Evolutionary conservation across 2,113 vertebrate genomes (phyloP).

Genomic region (Delphinapterus leucas): DNA sequence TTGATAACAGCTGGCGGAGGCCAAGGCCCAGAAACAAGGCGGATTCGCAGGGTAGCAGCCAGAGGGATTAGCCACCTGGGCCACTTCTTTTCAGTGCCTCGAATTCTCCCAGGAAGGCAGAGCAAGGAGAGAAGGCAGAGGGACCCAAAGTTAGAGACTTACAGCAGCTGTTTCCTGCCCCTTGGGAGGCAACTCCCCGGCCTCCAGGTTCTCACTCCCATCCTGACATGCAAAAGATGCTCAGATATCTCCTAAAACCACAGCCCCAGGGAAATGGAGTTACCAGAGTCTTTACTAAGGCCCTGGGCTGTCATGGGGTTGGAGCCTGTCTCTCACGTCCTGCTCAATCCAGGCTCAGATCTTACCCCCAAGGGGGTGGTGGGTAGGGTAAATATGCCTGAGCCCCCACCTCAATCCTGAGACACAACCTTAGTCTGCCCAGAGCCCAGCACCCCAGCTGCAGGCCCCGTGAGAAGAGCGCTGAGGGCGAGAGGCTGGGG

Average conservation of each 20-base stretch:
- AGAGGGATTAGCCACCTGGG: not conserved
- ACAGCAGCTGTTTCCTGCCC: not conserved
- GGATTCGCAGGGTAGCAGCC: not conserved
- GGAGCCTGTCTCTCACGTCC: not conserved
- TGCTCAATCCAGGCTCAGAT: not conserved
- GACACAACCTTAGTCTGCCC: not conserved
- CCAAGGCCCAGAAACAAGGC: not conserved
- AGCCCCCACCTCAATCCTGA: not conserved
- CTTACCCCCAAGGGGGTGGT: not conserved
- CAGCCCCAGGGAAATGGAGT: not conserved
- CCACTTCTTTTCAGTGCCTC: accelerated
- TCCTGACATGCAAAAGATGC: not conserved
- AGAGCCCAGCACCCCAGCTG: not conserved
- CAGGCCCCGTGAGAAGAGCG: not conserved
- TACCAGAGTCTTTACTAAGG: not conserved
- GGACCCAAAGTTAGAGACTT: not conserved
- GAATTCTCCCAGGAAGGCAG: not conserved
- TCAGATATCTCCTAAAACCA: not conserved
- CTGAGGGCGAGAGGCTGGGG: not conserved
- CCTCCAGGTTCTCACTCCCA: not conserved
- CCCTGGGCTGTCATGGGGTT: not conserved
- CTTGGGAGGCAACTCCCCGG: accelerated
- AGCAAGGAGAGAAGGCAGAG: not conserved
- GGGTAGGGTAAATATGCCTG: not conserved
- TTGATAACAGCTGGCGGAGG: constrained; percentile 81